These are phyloP conservation scores for Okapia johnstoni DNA, from an alignment of 2,113 vertebrate genomes.

Conservation along the genomic window DNA sequence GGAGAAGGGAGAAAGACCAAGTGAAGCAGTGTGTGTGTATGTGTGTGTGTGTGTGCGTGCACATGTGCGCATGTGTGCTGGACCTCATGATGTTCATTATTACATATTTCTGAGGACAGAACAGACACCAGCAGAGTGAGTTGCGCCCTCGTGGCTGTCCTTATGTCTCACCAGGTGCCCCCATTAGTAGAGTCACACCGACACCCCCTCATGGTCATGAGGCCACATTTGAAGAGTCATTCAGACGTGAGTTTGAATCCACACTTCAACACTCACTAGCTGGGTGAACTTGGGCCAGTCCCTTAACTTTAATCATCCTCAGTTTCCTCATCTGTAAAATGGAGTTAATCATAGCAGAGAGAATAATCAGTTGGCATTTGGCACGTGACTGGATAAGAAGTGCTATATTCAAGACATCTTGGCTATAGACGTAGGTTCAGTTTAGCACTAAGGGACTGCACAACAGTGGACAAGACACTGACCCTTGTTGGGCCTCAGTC, in stretches of 20 bases:
- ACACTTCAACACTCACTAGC: not conserved
- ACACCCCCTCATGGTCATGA: not conserved
- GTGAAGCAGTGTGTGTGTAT: not conserved
- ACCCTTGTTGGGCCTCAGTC: not conserved
- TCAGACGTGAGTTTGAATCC: not conserved
- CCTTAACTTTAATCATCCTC: not conserved
- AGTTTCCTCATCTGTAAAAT: not conserved
- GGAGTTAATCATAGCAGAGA: too few species aligned
- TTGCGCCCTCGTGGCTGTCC: not conserved
- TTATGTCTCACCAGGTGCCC: not conserved
- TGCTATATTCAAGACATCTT: not conserved
- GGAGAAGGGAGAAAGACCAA: not conserved
- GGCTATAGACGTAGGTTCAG: not conserved
- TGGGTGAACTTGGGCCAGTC: not conserved
- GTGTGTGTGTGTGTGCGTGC: rapidly evolving
- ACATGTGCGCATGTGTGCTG: rapidly evolving
- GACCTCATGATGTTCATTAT: not conserved
- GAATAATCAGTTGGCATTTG: rapidly evolving
- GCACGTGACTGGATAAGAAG: not conserved
- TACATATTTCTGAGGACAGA: not conserved
- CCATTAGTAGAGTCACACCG: not conserved
- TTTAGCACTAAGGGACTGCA: not conserved
- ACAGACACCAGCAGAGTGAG: not conserved
- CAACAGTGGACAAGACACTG: not conserved
- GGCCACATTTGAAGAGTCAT: not conserved